Base-by-base conservation (phyloP, 2,888 invertebrate species). In the Tupiocoris notatus region DNA sequence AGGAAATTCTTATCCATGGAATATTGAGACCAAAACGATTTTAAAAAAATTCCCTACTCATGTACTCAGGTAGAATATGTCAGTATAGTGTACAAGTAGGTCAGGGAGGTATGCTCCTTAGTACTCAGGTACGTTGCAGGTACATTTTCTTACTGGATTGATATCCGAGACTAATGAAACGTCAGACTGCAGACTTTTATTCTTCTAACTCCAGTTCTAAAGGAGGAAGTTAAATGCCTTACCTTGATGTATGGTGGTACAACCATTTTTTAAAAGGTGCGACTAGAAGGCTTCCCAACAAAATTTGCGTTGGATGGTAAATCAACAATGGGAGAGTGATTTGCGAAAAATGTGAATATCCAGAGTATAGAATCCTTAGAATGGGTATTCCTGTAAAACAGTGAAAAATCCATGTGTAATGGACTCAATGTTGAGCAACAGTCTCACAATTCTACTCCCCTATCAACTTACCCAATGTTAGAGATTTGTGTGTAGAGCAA, bases 401-500 rank as follows among this genome's bases (percentile, higher is more conserved):
- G 22, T 2, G 1, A 21, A 58, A 24, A 9, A 22, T 22, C 17
- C 12, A 65, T 65, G 1, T 3, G 24, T 23, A 20, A 12, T 23
- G n/a, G 16, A 17, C 12, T 65, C 23, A 7, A 17, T 22, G 22
- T 64, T 18, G 17, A 7, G 7, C 2, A 17, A 17, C 2, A 3
- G 20, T 1, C 22, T 16, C 22, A 21, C 18, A 12, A 18, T 18
- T 61, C 62, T 61, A 18, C 7, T 54, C 57, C n/a, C 1, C 7
- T 57, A 1, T 56, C 21, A 17, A 59, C 83, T 82, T 83, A 87
- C 88, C 88, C 81, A 88, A 82, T 22, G 88, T 88, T 54, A 88
- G 82, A 22, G 88, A 88, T 82, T 88, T 88, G 81, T 88, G 88
- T 21, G 88, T 88, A 17, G 87, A 86, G 81, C 88, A 88, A 82